Evolutionary conservation across 1,140 invertebrate species (phyloP).

Genomic region (Lasaia peninsularis): DNA sequence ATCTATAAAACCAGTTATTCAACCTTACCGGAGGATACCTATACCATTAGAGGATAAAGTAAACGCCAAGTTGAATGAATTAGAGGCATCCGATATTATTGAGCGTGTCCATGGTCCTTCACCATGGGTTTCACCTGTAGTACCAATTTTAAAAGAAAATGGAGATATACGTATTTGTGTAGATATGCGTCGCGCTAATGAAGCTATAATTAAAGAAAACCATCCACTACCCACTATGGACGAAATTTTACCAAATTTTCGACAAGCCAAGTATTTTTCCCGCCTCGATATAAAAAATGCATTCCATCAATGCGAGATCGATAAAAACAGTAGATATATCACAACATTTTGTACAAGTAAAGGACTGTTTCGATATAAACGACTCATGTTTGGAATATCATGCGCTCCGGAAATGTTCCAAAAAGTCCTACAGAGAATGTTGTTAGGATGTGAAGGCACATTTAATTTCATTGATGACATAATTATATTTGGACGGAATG

Average conservation of each 20-base stretch:
- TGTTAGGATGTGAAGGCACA: not conserved
- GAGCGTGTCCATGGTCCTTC: slow-evolving; percentile 45
- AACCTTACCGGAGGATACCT: slow-evolving; percentile 18
- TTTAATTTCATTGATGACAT: slow-evolving; percentile 41
- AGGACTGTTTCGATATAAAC: slow-evolving; percentile 49
- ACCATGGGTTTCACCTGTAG: slow-evolving; percentile 51
- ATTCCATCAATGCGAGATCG: slow-evolving; percentile 35
- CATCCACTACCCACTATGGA: slow-evolving; percentile 49
- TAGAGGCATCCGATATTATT: slow-evolving; percentile 36
- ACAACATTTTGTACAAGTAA: slow-evolving; percentile 50
- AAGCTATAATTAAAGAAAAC: slow-evolving; percentile 47
- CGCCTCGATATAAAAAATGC: slow-evolving; percentile 41
- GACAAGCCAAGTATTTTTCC: slow-evolving; percentile 33
- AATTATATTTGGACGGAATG: slow-evolving; percentile 23
- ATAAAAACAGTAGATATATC: no score
- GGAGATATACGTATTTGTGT: slow-evolving; percentile 46
- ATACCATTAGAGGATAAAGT: slow-evolving; percentile 25
- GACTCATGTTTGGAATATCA: slow-evolving; percentile 41
- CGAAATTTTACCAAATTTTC: slow-evolving; percentile 37
- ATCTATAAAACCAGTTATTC: slow-evolving; percentile 7
- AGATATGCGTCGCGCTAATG: slow-evolving; percentile 48
- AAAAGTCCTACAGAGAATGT: slow-evolving; percentile 27
- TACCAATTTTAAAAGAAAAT: slow-evolving; percentile 42
- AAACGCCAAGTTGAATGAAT: slow-evolving; percentile 17
- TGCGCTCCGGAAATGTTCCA: slow-evolving; percentile 58